These are phyloP conservation scores for Paratrypauchen microcephalus DNA, from an alignment of 2,797 vertebrate species.

Conservation along the genomic window DNA sequence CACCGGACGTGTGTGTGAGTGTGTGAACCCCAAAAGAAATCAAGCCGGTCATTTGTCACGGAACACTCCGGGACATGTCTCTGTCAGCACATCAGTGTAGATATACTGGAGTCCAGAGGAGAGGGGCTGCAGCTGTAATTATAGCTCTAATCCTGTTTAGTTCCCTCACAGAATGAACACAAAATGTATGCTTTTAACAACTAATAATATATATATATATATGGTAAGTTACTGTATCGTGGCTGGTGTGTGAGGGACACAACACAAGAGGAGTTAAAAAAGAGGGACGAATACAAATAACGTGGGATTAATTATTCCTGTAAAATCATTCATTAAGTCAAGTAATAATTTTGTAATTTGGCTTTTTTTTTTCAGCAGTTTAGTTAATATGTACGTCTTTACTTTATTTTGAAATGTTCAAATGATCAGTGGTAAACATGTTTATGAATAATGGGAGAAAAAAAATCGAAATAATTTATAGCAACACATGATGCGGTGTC, in stretches of 20 bases:
- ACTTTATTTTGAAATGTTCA: too few species aligned
- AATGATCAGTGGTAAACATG: background rate
- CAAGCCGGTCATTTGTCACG: slow-evolving; percentile 63
- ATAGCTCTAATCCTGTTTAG: slow-evolving; percentile 20
- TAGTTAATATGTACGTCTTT: too few species aligned
- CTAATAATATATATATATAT: too few species aligned
- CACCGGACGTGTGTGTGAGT: slow-evolving; percentile 50
- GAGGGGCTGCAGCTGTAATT: slow-evolving; percentile 31
- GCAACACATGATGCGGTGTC: background rate
- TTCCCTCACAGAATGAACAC: slow-evolving; percentile 18
- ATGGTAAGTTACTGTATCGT: too few species aligned
- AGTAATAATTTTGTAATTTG: too few species aligned
- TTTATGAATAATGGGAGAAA: slow-evolving; percentile 2
- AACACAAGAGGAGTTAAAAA: too few species aligned
- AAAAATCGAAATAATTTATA: background rate
- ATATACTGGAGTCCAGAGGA: slow-evolving; percentile 27
- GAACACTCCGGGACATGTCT: slow-evolving; percentile 53
- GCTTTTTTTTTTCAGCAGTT: too few species aligned
- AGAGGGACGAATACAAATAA: too few species aligned
- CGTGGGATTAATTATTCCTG: too few species aligned
- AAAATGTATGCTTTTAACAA: background rate
- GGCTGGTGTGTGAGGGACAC: too few species aligned
- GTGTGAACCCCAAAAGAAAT: slow-evolving; percentile 64
- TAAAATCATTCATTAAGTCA: too few species aligned
- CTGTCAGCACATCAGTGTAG: slow-evolving; percentile 52